These are phyloP conservation scores for Phaenicophaeus curvirostris DNA, from an alignment of 2,797 vertebrate species.

Conservation along the genomic window DNA sequence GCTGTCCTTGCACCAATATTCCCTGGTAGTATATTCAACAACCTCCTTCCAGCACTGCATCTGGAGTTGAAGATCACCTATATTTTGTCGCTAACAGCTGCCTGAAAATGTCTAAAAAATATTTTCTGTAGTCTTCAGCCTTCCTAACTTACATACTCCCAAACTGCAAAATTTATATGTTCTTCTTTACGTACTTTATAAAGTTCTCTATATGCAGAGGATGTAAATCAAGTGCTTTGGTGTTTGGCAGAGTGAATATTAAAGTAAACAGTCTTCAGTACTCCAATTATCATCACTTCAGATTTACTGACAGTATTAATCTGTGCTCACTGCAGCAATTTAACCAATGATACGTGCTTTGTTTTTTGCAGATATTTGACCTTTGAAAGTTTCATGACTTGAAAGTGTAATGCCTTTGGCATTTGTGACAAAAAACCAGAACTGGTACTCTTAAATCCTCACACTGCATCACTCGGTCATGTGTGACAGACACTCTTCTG, in stretches of 20 bases:
- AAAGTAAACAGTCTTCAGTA: background rate
- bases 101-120: background rate
- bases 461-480: background rate
- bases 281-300: background rate
- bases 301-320: slow-evolving; percentile 13
- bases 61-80: background rate
- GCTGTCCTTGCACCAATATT: background rate
- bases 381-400: slow-evolving; percentile 10
- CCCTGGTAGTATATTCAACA: background rate
- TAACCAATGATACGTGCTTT: slow-evolving; percentile 7
- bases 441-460: background rate
- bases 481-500: background rate
- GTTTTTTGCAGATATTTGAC: slow-evolving; percentile 1
- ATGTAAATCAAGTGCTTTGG: background rate
- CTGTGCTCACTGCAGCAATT: slow-evolving; percentile 12
- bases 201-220: background rate
- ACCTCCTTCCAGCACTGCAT: background rate
- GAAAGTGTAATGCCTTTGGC: background rate
- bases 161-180: background rate
- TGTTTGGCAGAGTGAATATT: background rate
- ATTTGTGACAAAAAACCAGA: slow-evolving; percentile 15
- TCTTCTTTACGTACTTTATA: background rate
- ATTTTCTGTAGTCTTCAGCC: background rate
- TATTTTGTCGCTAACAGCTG: background rate
- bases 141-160: background rate